These are phyloP conservation scores for Acestrorhynchus altus DNA, from an alignment of 2,797 vertebrate genomes.

Conservation along the genomic window DNA sequence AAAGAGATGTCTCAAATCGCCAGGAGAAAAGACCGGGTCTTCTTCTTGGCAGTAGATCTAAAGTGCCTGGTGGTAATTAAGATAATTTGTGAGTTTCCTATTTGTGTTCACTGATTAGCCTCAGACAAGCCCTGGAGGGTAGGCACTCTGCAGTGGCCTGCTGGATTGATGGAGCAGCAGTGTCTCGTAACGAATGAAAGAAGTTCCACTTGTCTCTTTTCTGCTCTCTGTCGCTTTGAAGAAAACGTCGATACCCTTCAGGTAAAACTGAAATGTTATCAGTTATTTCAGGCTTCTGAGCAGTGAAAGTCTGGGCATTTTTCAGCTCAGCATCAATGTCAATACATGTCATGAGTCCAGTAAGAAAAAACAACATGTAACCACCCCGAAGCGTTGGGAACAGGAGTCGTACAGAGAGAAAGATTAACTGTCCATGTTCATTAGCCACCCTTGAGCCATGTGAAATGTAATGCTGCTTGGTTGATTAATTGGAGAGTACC, in stretches of 20 bases:
- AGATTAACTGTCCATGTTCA: slow-evolving; percentile 54
- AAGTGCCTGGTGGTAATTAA: slow-evolving; percentile 39
- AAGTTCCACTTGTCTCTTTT: slow-evolving; percentile 22
- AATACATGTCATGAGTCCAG: slow-evolving; percentile 39
- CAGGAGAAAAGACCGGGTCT: slow-evolving; percentile 28
- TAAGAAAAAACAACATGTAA: slow-evolving; percentile 41
- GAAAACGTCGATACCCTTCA: slow-evolving; percentile 31
- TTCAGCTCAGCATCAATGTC: slow-evolving; percentile 25
- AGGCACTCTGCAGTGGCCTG: slow-evolving; percentile 14
- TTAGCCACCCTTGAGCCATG: slow-evolving; percentile 49
- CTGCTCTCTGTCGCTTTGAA: slow-evolving; percentile 17
- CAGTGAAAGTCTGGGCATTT: slow-evolving; percentile 20
- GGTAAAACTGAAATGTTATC: slow-evolving; percentile 31
- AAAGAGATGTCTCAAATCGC: slow-evolving; percentile 14
- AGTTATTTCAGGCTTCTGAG: slow-evolving; percentile 28
- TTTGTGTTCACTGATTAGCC: slow-evolving; percentile 52
- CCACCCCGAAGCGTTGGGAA: slow-evolving; percentile 35
- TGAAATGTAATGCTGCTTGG: slow-evolving; percentile 41
- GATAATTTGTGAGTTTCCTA: slow-evolving; percentile 31
- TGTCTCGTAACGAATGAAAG: slow-evolving; percentile 14
- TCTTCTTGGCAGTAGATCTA: slow-evolving; percentile 47
- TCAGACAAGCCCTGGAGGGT: slow-evolving; percentile 36
- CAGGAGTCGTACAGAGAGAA: slow-evolving; percentile 21
- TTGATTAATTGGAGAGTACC: slow-evolving; percentile 52
- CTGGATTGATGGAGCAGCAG: slow-evolving; percentile 33